Evolutionary conservation across 2,113 vertebrate species (phyloP).

Genomic region (Tonatia bakeri): DNA sequence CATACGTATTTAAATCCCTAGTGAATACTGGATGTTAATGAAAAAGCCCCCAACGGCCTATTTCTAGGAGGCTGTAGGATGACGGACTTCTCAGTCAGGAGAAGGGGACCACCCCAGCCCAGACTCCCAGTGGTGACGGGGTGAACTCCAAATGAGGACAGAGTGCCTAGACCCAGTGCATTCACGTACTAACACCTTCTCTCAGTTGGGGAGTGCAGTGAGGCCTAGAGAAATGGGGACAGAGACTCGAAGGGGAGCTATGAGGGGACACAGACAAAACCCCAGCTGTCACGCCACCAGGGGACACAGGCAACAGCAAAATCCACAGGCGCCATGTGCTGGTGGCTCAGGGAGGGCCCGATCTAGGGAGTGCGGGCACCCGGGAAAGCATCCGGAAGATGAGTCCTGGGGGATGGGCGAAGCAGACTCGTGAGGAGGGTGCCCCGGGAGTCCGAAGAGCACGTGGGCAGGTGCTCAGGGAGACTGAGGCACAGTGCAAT

Average conservation of each 20-base stretch:
- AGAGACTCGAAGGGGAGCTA: not conserved
- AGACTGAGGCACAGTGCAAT: accelerated
- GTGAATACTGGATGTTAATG: not conserved
- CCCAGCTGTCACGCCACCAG: accelerated
- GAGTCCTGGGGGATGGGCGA: not conserved
- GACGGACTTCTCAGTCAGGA: not conserved
- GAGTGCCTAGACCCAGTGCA: not conserved
- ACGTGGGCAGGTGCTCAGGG: accelerated
- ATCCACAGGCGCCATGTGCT: not conserved
- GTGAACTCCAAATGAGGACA: not conserved
- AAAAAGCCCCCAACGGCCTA: not conserved
- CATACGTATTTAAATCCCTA: not conserved
- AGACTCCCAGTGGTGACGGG: not conserved
- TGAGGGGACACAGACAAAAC: not conserved
- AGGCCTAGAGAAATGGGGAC: not conserved
- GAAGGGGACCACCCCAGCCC: not conserved
- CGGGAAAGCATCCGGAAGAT: not conserved
- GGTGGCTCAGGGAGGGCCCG: accelerated
- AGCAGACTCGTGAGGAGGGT: not conserved
- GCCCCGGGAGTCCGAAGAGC: not conserved
- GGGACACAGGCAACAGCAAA: not conserved
- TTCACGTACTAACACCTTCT: accelerated
- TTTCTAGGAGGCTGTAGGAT: not conserved
- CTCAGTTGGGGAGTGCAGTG: not conserved
- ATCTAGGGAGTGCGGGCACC: not conserved